Evolutionary conservation across 2,113 vertebrate species (phyloP), one percentile per base, ranked within the genome.

Genomic region (Seriola quinqueradiata): DNA sequence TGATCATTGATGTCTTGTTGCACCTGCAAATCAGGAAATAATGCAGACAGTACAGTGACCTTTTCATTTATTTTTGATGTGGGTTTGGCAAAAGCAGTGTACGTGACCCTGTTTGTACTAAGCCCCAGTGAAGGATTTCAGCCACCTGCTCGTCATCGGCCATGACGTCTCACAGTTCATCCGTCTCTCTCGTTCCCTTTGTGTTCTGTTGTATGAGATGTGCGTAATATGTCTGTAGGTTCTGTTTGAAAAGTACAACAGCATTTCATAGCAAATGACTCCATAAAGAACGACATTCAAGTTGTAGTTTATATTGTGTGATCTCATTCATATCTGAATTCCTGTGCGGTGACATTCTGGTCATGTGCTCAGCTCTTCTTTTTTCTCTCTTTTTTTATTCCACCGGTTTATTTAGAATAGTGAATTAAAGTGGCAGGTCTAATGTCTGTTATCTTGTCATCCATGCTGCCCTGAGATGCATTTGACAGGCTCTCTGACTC

Each of bases 401-500:
- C 65, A 28, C 58, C 65, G 54, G 82, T 86, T 87, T 78, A 69
- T 90, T 82, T 85, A 77, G 79, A 83, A 86, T 44, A 78, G 74
- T 70, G 82, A 84, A 83, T 89, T 87, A 76, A 91, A 91, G 87
- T 86, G 85, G 78, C 88, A 81, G 86, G 70, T 87, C 91, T 89
- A 79, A 84, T 86, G 91, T 70, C 86, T 89, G 89, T 93, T 90
- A 87, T 88, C 92, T 75, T 85, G 90, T 87, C 90, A 85, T 90
- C 69, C 81, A 54, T 77, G 71, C 65, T 55, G 88, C 81, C 85
- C 91, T 78, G 82, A 92, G 91, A 86, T 68, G 75, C 77, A 67
- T 89, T 75, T 92, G 94, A 93, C 95, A 94, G 94, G 90, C 81
- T 89, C 89, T 92, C 88, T 86, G 90, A 92, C 92, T 94, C 88